A percentile compares a stretch with the other conserved stretches of the same genome.
Conservation (phyloP, 2,113 vertebrate genomes). For the Uria lomvia region DNA sequence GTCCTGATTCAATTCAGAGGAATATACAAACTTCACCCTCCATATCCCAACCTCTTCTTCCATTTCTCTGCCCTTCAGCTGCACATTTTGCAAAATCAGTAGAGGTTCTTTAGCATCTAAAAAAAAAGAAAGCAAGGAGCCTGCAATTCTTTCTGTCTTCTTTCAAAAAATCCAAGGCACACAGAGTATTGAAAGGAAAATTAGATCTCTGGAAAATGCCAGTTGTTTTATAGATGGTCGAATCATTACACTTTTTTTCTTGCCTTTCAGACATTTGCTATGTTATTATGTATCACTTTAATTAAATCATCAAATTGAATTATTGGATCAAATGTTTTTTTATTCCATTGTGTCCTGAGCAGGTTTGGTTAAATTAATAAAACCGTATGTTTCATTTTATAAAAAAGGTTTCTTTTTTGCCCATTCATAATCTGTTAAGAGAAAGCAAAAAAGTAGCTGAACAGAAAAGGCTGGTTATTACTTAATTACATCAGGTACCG, state of each 20-base stretch:
- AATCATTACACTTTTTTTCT: background rate
- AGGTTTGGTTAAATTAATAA: constrained; percentile 76
- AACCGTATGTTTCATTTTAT: constrained; percentile 67
- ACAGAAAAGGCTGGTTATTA: constrained; percentile 12
- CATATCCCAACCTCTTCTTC: background rate
- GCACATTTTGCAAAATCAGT: constrained; percentile 1
- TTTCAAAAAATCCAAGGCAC: background rate
- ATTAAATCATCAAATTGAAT: constrained; percentile 73
- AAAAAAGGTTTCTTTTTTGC: constrained; percentile 49
- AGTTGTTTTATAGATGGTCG: background rate
- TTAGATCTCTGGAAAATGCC: background rate
- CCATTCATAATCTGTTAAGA: constrained; percentile 50
- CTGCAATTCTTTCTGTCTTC: background rate
- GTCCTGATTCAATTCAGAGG: background rate
- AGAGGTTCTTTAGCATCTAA: background rate
- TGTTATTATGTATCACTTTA: constrained; percentile 66
- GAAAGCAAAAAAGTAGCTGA: constrained; percentile 3
- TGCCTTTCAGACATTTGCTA: constrained; percentile 43
- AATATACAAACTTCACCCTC: background rate
- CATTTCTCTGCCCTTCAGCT: constrained; percentile 23
- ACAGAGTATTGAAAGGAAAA: constrained; percentile 10
- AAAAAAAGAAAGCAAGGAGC: background rate
- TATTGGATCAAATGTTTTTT: constrained; percentile 62
- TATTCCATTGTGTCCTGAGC: constrained; percentile 65
- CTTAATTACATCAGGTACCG: constrained; percentile 41